Percentiles rank a stretch among this genome's conserved stretches.
phyloP scores from a whole-genome alignment of 64 coral and sea anemone species.

The Exaiptasia diaphana region DNA sequence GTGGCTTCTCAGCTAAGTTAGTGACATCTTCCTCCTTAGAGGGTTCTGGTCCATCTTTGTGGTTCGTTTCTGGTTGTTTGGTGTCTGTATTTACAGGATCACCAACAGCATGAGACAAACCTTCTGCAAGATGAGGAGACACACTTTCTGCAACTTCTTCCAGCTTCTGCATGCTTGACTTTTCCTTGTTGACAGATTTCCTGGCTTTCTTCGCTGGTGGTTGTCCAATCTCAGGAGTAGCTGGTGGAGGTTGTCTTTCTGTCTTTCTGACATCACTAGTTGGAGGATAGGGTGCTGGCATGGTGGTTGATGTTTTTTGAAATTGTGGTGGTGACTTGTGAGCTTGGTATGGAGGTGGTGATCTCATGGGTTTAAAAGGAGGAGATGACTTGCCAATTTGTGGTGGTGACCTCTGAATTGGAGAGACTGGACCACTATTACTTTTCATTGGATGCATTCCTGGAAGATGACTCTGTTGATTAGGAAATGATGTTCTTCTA shows the following conservation, averaged over 20 bases:
- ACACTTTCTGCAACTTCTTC: slow-evolving; percentile 7
- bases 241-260: neutral
- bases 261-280: neutral
- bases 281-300: neutral
- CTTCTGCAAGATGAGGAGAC: neutral
- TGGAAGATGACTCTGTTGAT: slow-evolving; percentile 16
- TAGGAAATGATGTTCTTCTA: slow-evolving; percentile 31
- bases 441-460: slow-evolving; percentile 12
- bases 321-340: neutral
- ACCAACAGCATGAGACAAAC: neutral
- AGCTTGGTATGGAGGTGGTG: neutral
- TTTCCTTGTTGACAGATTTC: neutral
- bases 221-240: neutral
- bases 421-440: neutral
- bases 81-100: neutral
- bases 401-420: neutral
- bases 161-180: slow-evolving; percentile 24
- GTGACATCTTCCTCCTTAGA: neutral
- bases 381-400: neutral
- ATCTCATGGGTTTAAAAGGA: neutral
- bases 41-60: neutral
- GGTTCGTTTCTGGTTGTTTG: neutral
- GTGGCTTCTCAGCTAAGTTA: neutral
- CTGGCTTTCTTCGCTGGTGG: neutral
- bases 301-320: neutral